Percentiles rank a stretch among this genome's conserved stretches.
phyloP scores from a whole-genome alignment of 2,113 vertebrate genomes.

The Phoxinus phoxinus region DNA sequence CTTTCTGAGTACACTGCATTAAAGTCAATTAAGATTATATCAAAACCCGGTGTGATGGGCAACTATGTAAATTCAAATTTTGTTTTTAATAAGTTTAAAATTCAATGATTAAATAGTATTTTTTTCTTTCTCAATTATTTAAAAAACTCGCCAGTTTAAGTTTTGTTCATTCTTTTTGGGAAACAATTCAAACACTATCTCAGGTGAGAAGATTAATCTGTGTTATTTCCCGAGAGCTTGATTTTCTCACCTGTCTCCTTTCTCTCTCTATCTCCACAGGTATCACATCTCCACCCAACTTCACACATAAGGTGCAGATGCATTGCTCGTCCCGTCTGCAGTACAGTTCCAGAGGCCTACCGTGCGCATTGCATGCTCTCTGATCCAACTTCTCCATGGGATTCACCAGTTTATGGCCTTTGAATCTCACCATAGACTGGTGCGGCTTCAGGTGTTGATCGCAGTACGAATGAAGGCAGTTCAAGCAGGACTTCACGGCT shows the following conservation, averaged over 20 bases:
- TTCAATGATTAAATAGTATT: background rate
- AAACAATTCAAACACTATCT: background rate
- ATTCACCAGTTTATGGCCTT: constrained; percentile 86
- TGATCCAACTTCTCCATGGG: constrained; percentile 85
- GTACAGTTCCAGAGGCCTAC: constrained; percentile 90
- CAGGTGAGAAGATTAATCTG: background rate
- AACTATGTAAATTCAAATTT: background rate
- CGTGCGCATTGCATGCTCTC: constrained; percentile 83
- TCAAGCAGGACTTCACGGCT: constrained; percentile 88
- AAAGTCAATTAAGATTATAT: background rate
- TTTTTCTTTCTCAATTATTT: background rate
- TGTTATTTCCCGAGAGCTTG: background rate
- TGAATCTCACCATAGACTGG: constrained; percentile 76
- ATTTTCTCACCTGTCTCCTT: constrained; percentile 62
- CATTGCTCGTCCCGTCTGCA: constrained; percentile 78
- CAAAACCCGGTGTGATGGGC: background rate
- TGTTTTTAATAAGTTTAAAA: background rate
- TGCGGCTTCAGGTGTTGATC: constrained; percentile 85
- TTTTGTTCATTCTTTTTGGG: background rate
- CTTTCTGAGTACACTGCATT: background rate
- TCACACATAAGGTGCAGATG: constrained; percentile 87
- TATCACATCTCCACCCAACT: constrained; percentile 54
- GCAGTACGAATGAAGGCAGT: constrained; percentile 89
- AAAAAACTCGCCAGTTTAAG: too few relatives aligned
- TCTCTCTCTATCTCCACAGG: constrained; percentile 63